Conservation (phyloP, 2,888 invertebrate species). For the Drosophila planitibia region DNA sequence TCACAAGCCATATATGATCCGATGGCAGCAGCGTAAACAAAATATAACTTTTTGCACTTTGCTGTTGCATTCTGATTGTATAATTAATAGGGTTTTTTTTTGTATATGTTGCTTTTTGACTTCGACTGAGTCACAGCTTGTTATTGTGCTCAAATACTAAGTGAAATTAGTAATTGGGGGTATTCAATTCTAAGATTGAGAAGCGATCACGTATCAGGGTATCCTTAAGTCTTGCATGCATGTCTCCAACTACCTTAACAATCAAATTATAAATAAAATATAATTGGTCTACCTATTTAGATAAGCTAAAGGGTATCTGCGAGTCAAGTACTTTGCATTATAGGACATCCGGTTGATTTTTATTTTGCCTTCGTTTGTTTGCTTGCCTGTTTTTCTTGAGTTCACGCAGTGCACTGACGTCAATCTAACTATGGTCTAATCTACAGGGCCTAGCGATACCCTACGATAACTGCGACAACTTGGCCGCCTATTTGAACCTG, state of each 20-base stretch:
- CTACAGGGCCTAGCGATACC: conserved; percentile 73
- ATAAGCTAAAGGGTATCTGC: not conserved
- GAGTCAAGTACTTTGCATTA: not conserved
- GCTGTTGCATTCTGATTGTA: conserved; percentile 67
- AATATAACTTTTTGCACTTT: conserved; percentile 60
- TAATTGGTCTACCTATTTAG: not conserved
- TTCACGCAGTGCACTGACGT: conserved; percentile 41
- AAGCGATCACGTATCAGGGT: not conserved
- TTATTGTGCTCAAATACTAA: conserved; percentile 5
- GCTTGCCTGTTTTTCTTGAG: conserved; percentile 1
- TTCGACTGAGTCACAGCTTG: conserved; percentile 29
- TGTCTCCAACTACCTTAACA: not conserved
- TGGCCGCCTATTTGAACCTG: conserved; percentile 79
- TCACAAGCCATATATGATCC: conserved; percentile 44
- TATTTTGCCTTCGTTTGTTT: conserved; percentile 21
- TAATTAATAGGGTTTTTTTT: conserved; percentile 50
- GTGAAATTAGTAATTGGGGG: not conserved
- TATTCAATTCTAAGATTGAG: no score
- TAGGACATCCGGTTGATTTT: not conserved
- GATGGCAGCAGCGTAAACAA: conserved; percentile 51
- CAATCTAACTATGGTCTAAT: conserved; percentile 54
- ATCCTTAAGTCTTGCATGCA: not conserved
- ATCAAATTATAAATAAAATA: not conserved
- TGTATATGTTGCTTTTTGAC: not conserved
- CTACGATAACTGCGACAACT: conserved; percentile 79